phyloP scores from a whole-genome alignment of 2,797 vertebrate genomes.

The Sebastiscus albofasciatus region DNA sequence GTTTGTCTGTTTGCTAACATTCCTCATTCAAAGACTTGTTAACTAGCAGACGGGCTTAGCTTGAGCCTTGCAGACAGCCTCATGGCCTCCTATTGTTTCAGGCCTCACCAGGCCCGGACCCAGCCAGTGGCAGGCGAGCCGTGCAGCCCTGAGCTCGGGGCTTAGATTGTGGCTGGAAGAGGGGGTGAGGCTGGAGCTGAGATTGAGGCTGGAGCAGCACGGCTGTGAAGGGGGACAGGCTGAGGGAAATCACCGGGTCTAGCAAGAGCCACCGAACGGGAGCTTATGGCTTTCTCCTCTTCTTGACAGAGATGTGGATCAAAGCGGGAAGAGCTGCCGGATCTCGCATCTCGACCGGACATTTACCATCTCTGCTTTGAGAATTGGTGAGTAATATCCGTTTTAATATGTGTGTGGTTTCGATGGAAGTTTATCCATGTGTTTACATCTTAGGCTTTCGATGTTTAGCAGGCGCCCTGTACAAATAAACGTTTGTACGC shows the following conservation, averaged over 20 bases:
- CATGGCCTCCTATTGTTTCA: slow-evolving; percentile 88
- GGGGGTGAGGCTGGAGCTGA: slow-evolving; percentile 27
- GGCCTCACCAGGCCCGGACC: slow-evolving; percentile 77
- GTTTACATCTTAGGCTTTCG: slow-evolving; percentile 18
- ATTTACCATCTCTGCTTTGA: slow-evolving; percentile 35
- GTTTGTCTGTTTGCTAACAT: slow-evolving; percentile 96
- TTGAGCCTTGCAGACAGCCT: slow-evolving; percentile 83
- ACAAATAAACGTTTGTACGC: slow-evolving; percentile 27
- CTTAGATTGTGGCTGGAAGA: slow-evolving; percentile 34
- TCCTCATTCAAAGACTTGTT: slow-evolving; percentile 92
- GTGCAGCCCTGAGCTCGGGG: slow-evolving; percentile 69
- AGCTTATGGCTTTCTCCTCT: slow-evolving; percentile 78
- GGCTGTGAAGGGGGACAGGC: slow-evolving; percentile 73
- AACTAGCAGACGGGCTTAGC: slow-evolving; percentile 89
- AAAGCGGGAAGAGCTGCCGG: slow-evolving; percentile 36
- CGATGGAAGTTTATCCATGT: neutral
- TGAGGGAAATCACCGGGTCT: slow-evolving; percentile 45
- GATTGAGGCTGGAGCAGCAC: slow-evolving; percentile 60
- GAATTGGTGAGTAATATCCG: slow-evolving; percentile 73
- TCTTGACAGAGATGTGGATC: slow-evolving; percentile 77
- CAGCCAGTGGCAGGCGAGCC: slow-evolving; percentile 68
- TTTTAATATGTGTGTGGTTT: slow-evolving; percentile 20
- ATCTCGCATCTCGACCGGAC: slow-evolving; percentile 33
- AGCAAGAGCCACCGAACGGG: slow-evolving; percentile 23
- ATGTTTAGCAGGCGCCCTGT: slow-evolving; percentile 3